Base-by-base conservation (phyloP, 2,113 vertebrate species). In the Eretmochelys imbricata region DNA sequence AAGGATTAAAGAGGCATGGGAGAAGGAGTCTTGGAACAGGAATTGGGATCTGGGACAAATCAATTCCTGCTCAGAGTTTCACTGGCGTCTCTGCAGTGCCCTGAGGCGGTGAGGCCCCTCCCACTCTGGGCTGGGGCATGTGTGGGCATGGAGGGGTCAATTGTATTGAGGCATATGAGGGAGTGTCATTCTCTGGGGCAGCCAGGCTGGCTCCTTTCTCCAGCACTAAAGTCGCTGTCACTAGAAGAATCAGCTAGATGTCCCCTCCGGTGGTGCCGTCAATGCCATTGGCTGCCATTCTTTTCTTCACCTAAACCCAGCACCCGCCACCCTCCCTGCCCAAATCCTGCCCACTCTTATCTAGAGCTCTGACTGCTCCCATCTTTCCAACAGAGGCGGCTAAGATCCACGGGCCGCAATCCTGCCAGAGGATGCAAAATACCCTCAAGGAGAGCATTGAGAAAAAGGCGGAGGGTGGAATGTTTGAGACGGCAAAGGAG, bases 401-500 rank as follows among this genome's bases (percentile, higher is more conserved):
- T 62, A 89, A 92, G 49, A 88, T 97, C n/a, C 22, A 90, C 1
- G 87, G 96, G 85, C 91, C 19, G 29, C 90, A 86, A 76, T 82
- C 96, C 0, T 94, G 93, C 0, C 69, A 94, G 54, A 54, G 46
- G 50, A 96, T 93, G 81, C 96, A 97, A 76, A 93, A 78, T 1
- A n/a, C 5, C 65, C 62, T 87, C 29, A 27, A 81, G 53, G 81
- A 94, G 80, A 95, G 87, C 4, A 91, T 93, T 81, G 95, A 95
- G 50, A 80, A 1, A 88, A 90, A 98, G 82, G 95, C 94, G 75
- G 80, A 62, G 0, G 92, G 84, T 38, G 87, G 91, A 78, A 92
- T 93, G 95, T 97, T 97, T 16, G 95, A 97, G 81, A 91, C 88
- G 79, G 95, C 93, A 12, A 96, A 94, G 11, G 92, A 96, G 46